Conservation (phyloP, 2,888 invertebrate genomes). For the Bimastos eiseni region DNA sequence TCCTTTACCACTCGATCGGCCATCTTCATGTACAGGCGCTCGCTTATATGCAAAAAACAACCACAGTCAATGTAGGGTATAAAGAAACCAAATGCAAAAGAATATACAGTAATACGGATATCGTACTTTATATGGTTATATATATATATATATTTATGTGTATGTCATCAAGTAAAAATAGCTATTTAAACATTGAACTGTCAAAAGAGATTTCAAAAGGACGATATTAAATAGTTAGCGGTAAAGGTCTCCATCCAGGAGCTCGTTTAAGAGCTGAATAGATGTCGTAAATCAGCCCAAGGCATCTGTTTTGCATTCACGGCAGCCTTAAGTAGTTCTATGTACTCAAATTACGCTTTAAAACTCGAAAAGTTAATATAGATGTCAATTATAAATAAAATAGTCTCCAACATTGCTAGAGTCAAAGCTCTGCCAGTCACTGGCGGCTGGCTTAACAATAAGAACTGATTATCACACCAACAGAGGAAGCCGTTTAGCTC, state of each 20-base stretch:
- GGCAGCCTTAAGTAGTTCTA: too few species aligned
- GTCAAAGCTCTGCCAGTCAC: too few species aligned
- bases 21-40: constrained; percentile 54
- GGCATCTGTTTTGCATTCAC: too few species aligned
- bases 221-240: background rate
- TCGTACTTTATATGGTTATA: too few species aligned
- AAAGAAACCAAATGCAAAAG: background rate
- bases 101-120: too few species aligned
- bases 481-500: background rate
- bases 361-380: background rate
- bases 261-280: too few species aligned
- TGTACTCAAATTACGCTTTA: background rate
- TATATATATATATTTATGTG: too few species aligned
- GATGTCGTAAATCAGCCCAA: too few species aligned
- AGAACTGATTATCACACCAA: background rate
- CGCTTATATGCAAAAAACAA: constrained; percentile 40
- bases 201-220: background rate
- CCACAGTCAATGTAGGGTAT: background rate
- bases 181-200: background rate
- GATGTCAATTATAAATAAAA: too few species aligned
- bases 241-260: too few species aligned
- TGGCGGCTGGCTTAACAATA: background rate
- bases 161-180: background rate
- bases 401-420: background rate
- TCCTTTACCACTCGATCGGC: constrained; percentile 68